Evolutionary conservation across 1,140 invertebrate genomes (phyloP), one percentile per base, ranked within the genome.

Genomic region (Chrysoperla carnea): DNA sequence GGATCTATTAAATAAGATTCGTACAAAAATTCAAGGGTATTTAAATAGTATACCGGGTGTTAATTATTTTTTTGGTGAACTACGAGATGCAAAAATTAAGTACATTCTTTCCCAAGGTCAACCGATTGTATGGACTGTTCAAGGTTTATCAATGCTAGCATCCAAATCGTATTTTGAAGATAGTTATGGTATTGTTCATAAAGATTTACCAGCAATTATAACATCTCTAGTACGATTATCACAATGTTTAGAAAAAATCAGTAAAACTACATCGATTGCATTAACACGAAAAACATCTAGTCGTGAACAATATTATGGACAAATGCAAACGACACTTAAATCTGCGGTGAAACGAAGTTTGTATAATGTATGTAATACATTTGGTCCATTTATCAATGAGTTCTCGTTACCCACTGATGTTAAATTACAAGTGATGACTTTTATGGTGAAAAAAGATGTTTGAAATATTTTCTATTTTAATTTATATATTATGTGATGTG

Each of bases 121-220:
- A 51, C 64, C 72, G 1, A 67, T 84, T 9, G 70, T 78, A 40
- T 83, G 78, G 75, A 67, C 75, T 2, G 67, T 66, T 11, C 76
- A 84, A 60, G 75, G 76, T 2, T 63, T 87, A 36, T 72, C 81
- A 0, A 66, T 70, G 27, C 58, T 87, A 12, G 68, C 71, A 28
- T 71, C 73, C 2, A 61, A 70, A 29, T 85, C 84, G 0, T 55
- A 84, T 4, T 69, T 49, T 7, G 83, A 87, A 62, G 84, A 87
- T 60, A 69, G 67, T 42, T 86, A 75, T 63, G 84, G 84, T 36
- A 73, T 87, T 37, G 79, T 82, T 5, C 84, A 85, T 52, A 79
- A 78, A 56, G 79, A 84, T 59, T 57, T 87, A 23, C 60, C 77
- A 8, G 51, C 57, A 13, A 72, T 87, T n/a, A 73, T 88, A 31